Conservation (phyloP, 2,888 invertebrate genomes). For the Stenodera caucasica region DNA sequence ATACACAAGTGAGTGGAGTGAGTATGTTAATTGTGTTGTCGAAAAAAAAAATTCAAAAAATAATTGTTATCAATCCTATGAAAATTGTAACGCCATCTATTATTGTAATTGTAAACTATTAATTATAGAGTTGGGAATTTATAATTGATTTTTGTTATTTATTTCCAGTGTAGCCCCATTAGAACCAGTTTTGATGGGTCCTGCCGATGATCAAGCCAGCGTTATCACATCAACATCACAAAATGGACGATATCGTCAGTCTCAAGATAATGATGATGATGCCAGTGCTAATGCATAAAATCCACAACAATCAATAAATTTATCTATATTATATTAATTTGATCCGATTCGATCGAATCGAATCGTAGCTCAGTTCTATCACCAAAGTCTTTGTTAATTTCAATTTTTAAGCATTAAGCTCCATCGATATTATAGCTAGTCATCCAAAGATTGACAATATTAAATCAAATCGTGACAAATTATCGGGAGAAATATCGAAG, state of each 20-base stretch:
- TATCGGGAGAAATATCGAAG: too few relatives aligned
- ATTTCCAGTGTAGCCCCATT: constrained; percentile 62
- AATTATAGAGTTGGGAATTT: background rate
- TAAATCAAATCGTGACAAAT: background rate
- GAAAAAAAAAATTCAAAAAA: too few relatives aligned
- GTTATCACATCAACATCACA: constrained; percentile 51
- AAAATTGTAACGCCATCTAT: constrained; percentile 5
- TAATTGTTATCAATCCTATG: too few relatives aligned
- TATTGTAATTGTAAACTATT: background rate
- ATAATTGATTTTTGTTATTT: constrained; percentile 19
- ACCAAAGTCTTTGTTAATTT: background rate
- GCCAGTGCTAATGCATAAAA: constrained; percentile 17
- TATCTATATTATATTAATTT: too few relatives aligned
- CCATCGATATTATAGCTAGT: constrained; percentile 10
- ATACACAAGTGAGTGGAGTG: constrained; percentile 28
- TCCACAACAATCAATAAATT: too few relatives aligned
- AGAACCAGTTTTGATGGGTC: constrained; percentile 57
- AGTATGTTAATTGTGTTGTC: constrained; percentile 9
- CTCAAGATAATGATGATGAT: constrained; percentile 33
- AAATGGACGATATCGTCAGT: constrained; percentile 34
- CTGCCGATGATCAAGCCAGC: constrained; percentile 49
- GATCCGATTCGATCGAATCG: too few relatives aligned
- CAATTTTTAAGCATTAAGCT: background rate
- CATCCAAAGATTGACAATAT: constrained; percentile 7
- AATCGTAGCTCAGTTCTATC: too few relatives aligned